Base-by-base conservation (phyloP, 2,888 invertebrate genomes). In the Trimorus sp. region DNA sequence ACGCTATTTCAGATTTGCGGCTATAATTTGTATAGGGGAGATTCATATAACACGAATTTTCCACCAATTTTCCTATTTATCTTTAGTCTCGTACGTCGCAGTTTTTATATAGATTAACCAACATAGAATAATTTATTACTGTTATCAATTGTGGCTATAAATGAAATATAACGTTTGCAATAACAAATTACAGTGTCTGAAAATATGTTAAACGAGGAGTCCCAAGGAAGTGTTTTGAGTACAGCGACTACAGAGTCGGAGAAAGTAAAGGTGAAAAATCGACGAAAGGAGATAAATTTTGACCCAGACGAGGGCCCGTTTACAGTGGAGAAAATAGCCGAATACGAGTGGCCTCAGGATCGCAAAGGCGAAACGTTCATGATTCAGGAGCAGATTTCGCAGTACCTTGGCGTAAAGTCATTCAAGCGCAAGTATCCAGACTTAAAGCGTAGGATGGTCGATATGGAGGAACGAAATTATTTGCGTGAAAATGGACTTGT, bases 401-500 rank as follows among this genome's bases (percentile, higher is more conserved):
- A 98, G 90, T 98, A 97, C 92, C 93, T 99, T 82, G 97, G 97
- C 49, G 97, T 99, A 42, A 98, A 98, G 90, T 98, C 98, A 76
- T 99, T 99, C 92, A 99, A 99, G 92, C 94, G 99, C 84, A 98
- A 98, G 90, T 98, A 98, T 92, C 96, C 97, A n/a, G 97, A 97
- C 91, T 92, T 97, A 68, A 95, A 95, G 85, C 93, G 98, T 73
- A 94, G 98, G 70, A 93, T 96, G 83, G 95, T 98, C 37, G 97
- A 98, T 85, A 97, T 97, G 93, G 97, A 97, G 84, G 99, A 99
- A 91, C 94, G 97, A 73, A 97, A 97, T 89, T 98, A 95, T 92
- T 94, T 99, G 51, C 94, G 96, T 83, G 96, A 96, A 86, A 95
- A 95, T 89, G 95, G 95, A 51, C 93, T 98, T 65, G 98, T 98